A percentile compares a stretch with the other conserved stretches of the same genome.
These are phyloP conservation scores for Elysia chlorotica DNA, from an alignment of 1,140 invertebrate species.

Conservation along the genomic window DNA sequence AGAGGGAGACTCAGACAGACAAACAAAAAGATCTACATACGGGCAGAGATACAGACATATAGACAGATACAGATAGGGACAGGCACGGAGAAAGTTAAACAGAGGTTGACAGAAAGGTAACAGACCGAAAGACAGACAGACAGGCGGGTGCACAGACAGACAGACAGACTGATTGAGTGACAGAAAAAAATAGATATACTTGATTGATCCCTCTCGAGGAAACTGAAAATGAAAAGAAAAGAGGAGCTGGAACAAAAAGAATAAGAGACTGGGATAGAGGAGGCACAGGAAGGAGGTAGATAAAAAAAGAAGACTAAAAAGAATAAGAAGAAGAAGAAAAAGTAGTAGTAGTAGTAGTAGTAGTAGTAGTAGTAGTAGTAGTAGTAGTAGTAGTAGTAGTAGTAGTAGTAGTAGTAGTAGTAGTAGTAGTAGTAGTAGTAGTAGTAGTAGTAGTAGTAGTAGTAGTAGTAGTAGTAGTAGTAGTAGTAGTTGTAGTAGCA, in stretches of 20 bases:
- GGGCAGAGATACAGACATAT: no score
- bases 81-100: background rate
- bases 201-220: background rate
- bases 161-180: no score
- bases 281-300: background rate
- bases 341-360: conserved; percentile 16
- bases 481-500: conserved; percentile 19
- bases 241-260: background rate
- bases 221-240: background rate
- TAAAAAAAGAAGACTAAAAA: background rate
- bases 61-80: background rate
- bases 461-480: conserved; percentile 20
- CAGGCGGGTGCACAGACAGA: no score
- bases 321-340: background rate
- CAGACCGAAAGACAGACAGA: background rate
- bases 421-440: conserved; percentile 16
- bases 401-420: conserved; percentile 18
- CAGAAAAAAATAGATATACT: no score
- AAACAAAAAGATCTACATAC: no score
- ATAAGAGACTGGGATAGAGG: background rate
- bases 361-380: conserved; percentile 14
- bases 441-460: conserved; percentile 1
- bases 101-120: background rate
- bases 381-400: conserved; percentile 16
- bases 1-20: no score